Evolutionary conservation across 2,113 vertebrate species (phyloP).

Genomic region (Petrocephalus zakoni): DNA sequence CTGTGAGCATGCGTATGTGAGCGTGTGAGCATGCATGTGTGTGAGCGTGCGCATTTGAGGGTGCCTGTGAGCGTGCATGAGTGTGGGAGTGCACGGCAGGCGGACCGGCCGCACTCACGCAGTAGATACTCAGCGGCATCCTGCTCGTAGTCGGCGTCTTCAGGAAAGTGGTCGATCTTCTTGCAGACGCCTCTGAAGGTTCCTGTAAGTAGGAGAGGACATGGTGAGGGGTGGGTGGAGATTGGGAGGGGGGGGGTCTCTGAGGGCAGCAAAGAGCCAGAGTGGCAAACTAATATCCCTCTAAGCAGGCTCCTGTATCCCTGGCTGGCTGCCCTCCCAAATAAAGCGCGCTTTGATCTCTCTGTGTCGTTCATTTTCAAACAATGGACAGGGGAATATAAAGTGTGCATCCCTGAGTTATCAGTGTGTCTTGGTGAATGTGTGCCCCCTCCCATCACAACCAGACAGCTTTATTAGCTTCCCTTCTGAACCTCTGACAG

Average conservation of each 20-base stretch:
- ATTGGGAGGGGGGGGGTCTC: background rate
- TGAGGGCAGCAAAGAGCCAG: background rate
- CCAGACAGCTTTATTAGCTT: background rate
- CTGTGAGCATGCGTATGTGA: no score
- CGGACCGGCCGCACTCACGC: conserved; percentile 60
- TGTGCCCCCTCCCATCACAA: background rate
- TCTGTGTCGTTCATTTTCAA: background rate
- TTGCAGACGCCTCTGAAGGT: conserved; percentile 92
- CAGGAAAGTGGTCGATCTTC: conserved; percentile 94
- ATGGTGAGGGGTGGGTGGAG: background rate
- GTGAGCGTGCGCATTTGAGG: background rate
- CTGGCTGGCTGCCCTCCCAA: background rate
- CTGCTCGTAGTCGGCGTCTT: conserved; percentile 90
- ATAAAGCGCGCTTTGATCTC: background rate
- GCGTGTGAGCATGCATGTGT: background rate
- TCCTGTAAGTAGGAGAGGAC: conserved; percentile 60
- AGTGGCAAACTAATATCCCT: background rate
- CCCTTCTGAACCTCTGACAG: background rate
- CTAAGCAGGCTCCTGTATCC: background rate
- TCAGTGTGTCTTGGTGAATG: background rate
- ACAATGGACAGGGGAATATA: background rate
- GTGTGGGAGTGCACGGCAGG: no score
- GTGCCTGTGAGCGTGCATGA: background rate
- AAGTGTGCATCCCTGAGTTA: background rate
- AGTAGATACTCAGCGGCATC: conserved; percentile 92